phyloP scores from a whole-genome alignment of 2,113 vertebrate species.

The Semnornis frantzii region DNA sequence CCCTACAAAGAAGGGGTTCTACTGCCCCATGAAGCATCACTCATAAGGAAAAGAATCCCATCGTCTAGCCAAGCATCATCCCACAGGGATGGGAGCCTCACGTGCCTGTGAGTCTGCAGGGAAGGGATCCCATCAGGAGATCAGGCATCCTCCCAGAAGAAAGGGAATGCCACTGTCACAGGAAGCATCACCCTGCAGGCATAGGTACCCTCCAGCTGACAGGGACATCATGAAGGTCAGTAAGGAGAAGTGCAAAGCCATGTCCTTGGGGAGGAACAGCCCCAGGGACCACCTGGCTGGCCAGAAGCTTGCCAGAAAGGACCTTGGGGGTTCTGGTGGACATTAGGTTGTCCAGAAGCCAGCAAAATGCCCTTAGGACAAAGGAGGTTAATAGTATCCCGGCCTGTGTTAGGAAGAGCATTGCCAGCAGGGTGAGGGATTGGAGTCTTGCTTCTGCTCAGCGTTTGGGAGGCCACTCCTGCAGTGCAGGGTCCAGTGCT shows the following conservation, averaged over 20 bases:
- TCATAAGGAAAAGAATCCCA: background rate
- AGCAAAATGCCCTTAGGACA: background rate
- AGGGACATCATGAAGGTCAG: background rate
- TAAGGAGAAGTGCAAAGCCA: too few species aligned
- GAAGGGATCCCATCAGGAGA: too few species aligned
- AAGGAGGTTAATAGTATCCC: background rate
- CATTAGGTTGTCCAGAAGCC: background rate
- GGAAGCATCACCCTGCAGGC: background rate
- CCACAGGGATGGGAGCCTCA: background rate
- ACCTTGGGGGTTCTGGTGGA: background rate
- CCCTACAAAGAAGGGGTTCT: background rate
- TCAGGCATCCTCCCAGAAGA: too few species aligned
- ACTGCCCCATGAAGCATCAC: background rate
- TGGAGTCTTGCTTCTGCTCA: background rate
- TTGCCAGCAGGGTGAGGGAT: background rate
- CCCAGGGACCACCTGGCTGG: too few species aligned
- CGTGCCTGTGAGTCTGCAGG: background rate
- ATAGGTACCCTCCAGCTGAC: background rate
- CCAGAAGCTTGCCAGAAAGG: background rate
- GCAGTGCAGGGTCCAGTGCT: background rate
- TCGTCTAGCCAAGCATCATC: too few species aligned
- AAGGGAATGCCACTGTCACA: background rate
- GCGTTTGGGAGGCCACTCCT: fast-evolving
- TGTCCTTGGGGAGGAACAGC: too few species aligned
- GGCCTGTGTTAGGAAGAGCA: fast-evolving